phyloP scores from a whole-genome alignment of 2,113 vertebrate genomes.

The Embiotoca jacksoni region DNA sequence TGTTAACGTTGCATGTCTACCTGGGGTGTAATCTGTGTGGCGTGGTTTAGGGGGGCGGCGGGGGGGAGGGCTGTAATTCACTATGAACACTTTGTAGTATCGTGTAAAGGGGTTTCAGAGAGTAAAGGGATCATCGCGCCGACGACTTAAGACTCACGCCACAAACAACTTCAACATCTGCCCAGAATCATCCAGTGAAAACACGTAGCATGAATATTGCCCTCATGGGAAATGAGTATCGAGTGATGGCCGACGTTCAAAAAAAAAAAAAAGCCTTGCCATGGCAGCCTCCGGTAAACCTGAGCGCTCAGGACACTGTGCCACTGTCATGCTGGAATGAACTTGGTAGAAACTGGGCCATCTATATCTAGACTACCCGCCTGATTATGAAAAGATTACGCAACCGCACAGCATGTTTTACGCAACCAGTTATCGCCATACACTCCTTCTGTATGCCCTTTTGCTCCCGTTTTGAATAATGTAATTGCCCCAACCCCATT shows the following conservation, averaged over 20 bases:
- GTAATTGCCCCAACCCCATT: conserved; percentile 2
- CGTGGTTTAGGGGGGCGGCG: conserved; percentile 15
- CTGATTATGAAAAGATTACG: conserved; percentile 81
- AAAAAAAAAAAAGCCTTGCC: neutral
- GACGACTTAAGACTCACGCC: conserved; percentile 2
- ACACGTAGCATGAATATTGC: conserved; percentile 2
- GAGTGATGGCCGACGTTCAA: conserved; percentile 24
- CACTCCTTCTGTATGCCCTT: conserved; percentile 42
- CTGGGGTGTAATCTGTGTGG: conserved; percentile 18
- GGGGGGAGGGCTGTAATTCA: neutral
- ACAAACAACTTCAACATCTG: conserved; percentile 24
- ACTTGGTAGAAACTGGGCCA: conserved; percentile 77
- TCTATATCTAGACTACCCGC: conserved; percentile 77
- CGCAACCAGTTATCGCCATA: conserved; percentile 67
- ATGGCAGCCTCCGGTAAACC: conserved; percentile 51
- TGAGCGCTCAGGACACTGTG: conserved; percentile 65
- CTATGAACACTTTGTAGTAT: neutral
- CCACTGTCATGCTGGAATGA: conserved; percentile 54
- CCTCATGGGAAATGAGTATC: neutral
- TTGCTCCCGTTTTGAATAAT: conserved; percentile 42
- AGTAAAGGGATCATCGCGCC: conserved; percentile 24
- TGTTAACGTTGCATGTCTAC: conserved; percentile 25
- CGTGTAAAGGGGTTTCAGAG: neutral
- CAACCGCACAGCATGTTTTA: conserved; percentile 79
- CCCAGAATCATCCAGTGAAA: neutral